Evolutionary conservation across 2,888 invertebrate genomes (phyloP).

Genomic region (Metellina segmentata): DNA sequence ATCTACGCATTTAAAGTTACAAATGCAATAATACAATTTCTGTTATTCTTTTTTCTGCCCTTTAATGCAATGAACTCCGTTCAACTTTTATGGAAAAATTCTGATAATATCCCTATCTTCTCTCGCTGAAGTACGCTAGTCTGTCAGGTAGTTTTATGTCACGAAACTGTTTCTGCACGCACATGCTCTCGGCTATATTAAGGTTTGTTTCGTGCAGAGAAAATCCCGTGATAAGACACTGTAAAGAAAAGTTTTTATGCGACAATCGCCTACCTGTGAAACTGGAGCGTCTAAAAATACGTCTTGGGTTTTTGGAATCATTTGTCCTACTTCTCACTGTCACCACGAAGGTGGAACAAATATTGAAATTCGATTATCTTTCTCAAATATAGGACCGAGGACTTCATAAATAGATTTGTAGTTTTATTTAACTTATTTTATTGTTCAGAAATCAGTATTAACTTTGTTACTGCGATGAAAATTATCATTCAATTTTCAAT

Average conservation of each 20-base stretch:
- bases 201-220: slow-evolving; percentile 28
- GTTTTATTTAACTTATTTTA: neutral
- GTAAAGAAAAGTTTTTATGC: slow-evolving; percentile 2
- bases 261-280: neutral
- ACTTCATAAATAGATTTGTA: neutral
- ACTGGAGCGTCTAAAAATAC: slow-evolving; percentile 20
- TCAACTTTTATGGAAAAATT: neutral
- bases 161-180: slow-evolving; percentile 16
- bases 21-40: too few species aligned
- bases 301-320: neutral
- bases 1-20: too few species aligned
- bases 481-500: neutral
- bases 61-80: too few species aligned
- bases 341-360: slow-evolving; percentile 1
- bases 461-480: neutral
- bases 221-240: slow-evolving; percentile 26
- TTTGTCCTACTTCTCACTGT: slow-evolving; percentile 17
- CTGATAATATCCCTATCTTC: neutral
- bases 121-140: neutral
- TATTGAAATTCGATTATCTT: neutral
- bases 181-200: neutral
- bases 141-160: neutral
- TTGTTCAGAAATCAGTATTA: neutral
- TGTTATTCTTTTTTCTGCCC: too few species aligned
- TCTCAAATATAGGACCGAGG: neutral